Conservation (phyloP, 1,140 invertebrate species). For the Agrypnia vestita region DNA sequence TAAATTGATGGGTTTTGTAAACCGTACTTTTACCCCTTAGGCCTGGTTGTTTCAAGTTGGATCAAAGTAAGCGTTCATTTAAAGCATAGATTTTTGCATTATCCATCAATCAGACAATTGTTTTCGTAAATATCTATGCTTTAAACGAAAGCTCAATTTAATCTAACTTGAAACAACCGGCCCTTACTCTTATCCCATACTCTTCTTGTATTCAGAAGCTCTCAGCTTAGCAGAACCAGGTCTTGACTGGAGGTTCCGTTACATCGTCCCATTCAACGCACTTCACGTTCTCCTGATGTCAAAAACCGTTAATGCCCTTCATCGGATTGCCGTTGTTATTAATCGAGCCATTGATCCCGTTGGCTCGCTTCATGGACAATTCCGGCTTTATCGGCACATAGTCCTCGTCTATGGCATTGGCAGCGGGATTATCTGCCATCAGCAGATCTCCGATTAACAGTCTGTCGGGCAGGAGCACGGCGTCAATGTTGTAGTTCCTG, state of each 20-base stretch:
- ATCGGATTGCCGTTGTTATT: conserved; percentile 65
- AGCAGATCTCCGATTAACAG: conserved; percentile 51
- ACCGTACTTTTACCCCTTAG: too few species aligned
- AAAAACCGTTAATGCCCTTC: conserved; percentile 65
- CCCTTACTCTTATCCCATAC: too few species aligned
- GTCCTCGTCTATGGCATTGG: conserved; percentile 63
- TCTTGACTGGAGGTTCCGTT: conserved; percentile 68
- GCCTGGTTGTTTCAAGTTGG: too few species aligned
- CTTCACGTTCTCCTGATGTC: conserved; percentile 65
- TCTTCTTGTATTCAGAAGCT: too few species aligned
- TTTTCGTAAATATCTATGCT: too few species aligned
- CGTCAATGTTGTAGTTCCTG: conserved; percentile 46
- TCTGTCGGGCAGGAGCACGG: conserved; percentile 26
- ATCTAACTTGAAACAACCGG: too few species aligned
- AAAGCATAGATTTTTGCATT: too few species aligned
- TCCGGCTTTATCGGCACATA: conserved; percentile 57
- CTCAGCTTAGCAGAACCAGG: conserved; percentile 68
- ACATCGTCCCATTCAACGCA: conserved; percentile 61
- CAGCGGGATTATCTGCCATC: conserved; percentile 38
- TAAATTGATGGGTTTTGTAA: too few species aligned
- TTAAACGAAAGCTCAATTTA: too few species aligned
- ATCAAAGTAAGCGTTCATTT: too few species aligned
- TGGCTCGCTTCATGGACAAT: conserved; percentile 62
- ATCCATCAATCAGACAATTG: too few species aligned
- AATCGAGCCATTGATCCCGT: conserved; percentile 65